phyloP scores from a whole-genome alignment of 2,797 vertebrate genomes.

The Poecilia gillii region DNA sequence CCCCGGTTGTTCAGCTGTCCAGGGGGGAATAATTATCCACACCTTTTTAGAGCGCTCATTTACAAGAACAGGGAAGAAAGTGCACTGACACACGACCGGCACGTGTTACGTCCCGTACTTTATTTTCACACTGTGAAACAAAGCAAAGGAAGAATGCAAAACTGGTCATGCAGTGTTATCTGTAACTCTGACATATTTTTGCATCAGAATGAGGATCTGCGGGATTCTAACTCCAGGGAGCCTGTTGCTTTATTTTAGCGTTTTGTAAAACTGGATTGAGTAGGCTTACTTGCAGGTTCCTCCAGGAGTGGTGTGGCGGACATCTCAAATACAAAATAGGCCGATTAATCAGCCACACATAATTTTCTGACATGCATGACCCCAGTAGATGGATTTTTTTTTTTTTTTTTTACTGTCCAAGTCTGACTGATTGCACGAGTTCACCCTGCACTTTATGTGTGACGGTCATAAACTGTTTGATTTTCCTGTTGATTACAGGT shows the following conservation, averaged over 20 bases:
- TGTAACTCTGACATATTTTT: conserved; percentile 10
- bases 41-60: conserved; percentile 32
- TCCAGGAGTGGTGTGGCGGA: background rate
- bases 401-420: background rate
- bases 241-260: background rate
- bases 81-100: background rate
- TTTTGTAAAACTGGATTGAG: background rate
- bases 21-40: conserved; percentile 46
- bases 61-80: conserved; percentile 26
- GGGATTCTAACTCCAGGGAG: background rate
- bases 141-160: conserved; percentile 4
- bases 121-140: background rate
- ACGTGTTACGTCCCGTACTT: background rate
- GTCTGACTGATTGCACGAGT: background rate
- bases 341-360: background rate
- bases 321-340: background rate
- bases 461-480: background rate
- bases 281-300: background rate
- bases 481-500: background rate
- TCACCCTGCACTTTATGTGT: background rate
- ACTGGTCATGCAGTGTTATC: background rate
- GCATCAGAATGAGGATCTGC: conserved; percentile 20
- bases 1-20: conserved; percentile 29
- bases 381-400: background rate
- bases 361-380: background rate